phyloP scores from a whole-genome alignment of 2,113 vertebrate species.

The Chlamydotis undulata region DNA sequence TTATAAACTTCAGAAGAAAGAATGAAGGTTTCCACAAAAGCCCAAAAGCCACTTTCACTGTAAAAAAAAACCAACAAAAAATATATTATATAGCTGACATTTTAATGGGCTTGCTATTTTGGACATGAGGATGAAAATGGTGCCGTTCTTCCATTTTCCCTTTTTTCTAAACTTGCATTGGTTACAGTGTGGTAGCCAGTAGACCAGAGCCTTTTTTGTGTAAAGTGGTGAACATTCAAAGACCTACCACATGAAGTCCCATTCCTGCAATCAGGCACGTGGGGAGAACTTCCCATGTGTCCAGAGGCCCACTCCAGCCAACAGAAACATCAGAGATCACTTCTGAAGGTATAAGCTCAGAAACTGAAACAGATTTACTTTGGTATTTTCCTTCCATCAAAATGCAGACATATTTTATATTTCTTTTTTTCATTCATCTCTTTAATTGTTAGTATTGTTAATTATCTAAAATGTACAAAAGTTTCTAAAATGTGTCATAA shows the following conservation, averaged over 20 bases:
- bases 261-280: not conserved
- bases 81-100: not conserved
- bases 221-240: conserved; percentile 36
- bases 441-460: not conserved
- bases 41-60: not conserved
- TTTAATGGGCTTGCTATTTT: conserved; percentile 28
- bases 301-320: not conserved
- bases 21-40: conserved; percentile 32
- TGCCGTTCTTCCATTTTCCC: conserved; percentile 4
- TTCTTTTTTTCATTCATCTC: not conserved
- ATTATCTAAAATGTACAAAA: not conserved
- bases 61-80: not conserved
- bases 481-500: not conserved
- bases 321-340: conserved; percentile 21
- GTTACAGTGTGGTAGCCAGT: not conserved
- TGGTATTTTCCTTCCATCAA: not conserved
- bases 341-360: conserved; percentile 11
- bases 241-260: conserved; percentile 47
- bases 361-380: not conserved
- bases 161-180: not conserved
- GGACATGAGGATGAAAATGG: not conserved
- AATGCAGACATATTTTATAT: not conserved
- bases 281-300: not conserved
- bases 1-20: conserved; percentile 45
- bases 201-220: conserved; percentile 23